phyloP scores from a whole-genome alignment of 2,113 vertebrate genomes.

The Natator depressus region DNA sequence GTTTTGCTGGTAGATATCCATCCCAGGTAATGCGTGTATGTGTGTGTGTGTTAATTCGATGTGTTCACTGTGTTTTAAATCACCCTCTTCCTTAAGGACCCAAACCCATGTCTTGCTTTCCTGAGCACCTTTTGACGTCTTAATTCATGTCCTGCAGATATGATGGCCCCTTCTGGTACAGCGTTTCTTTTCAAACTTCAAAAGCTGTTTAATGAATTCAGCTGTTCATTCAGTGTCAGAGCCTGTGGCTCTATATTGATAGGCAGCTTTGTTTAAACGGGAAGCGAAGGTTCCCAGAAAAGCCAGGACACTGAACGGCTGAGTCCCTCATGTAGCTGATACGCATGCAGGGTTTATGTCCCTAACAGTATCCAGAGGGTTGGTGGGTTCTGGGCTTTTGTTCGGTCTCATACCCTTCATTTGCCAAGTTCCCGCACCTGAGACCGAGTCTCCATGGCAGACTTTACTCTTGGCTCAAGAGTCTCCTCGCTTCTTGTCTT shows the following conservation, averaged over 20 bases:
- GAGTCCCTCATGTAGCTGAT: not conserved
- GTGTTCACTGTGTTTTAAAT: not conserved
- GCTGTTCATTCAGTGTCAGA: not conserved
- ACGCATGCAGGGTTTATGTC: not conserved
- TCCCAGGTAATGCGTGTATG: constrained; percentile 74
- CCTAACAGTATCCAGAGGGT: not conserved
- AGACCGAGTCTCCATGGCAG: not conserved
- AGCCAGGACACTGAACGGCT: not conserved
- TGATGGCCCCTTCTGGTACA: rapidly evolving
- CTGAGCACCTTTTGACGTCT: not conserved
- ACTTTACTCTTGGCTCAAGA: not conserved
- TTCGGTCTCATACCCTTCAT: not conserved
- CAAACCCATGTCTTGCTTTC: not conserved
- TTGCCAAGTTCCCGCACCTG: not conserved
- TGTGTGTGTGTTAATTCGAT: not conserved
- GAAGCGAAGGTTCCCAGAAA: rapidly evolving
- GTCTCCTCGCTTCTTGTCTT: not conserved
- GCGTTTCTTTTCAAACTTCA: not conserved
- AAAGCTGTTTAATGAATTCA: not conserved
- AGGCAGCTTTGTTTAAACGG: not conserved
- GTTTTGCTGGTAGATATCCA: constrained; percentile 86
- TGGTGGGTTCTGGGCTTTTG: not conserved
- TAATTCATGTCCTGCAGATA: not conserved
- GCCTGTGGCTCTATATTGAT: not conserved
- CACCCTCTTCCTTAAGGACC: not conserved